Evolutionary conservation across 2,888 invertebrate genomes (phyloP).

Genomic region (Drosophila acutilabella): DNA sequence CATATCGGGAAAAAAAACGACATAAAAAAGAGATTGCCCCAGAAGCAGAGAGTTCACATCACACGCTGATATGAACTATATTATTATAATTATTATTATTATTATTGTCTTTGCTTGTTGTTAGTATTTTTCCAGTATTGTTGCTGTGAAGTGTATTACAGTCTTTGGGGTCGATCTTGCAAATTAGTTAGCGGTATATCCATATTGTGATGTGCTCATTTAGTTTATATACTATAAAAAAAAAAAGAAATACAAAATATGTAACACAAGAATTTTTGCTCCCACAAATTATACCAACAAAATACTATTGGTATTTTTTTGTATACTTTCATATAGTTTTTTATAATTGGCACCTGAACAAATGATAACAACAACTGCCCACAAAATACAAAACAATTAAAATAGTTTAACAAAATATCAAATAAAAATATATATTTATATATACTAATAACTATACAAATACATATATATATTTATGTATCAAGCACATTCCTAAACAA

Average conservation of each 20-base stretch:
- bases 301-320: conserved; percentile 7
- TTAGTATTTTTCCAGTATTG: conserved; percentile 43
- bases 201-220: conserved; percentile 76
- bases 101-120: not conserved
- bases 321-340: not conserved
- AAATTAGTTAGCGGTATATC: conserved; percentile 69
- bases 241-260: not conserved
- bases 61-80: not conserved
- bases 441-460: conserved; percentile 11
- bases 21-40: not conserved
- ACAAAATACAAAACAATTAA: conserved; percentile 22
- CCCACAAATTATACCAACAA: not conserved
- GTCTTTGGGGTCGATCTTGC: conserved; percentile 10
- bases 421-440: conserved; percentile 27
- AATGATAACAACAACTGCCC: conserved; percentile 64
- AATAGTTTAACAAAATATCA: conserved; percentile 25
- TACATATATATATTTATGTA: conserved; percentile 43
- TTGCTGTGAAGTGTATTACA: conserved; percentile 26
- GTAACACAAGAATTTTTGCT: not conserved
- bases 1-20: conserved; percentile 12
- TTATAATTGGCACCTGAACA: conserved; percentile 34
- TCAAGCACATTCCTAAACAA: conserved; percentile 71
- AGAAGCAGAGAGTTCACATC: conserved; percentile 28
- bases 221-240: conserved; percentile 38
- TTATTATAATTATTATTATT: not conserved